Conservation (phyloP, 2,888 invertebrate genomes). For the Caenorhabditis plicata region DNA sequence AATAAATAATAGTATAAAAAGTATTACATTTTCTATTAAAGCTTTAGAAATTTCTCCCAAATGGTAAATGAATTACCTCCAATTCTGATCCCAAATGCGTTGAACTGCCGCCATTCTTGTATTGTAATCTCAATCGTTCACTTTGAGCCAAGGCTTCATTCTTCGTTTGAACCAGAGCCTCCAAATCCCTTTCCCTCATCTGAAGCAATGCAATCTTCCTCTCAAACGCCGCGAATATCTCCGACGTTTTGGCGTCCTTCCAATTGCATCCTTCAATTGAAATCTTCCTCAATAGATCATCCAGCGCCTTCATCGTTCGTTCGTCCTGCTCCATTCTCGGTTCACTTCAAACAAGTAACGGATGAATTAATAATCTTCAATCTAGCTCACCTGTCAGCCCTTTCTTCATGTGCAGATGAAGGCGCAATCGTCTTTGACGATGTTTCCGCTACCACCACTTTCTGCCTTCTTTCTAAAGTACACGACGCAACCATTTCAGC, state of each 20-base stretch:
- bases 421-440: constrained; percentile 1
- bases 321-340: constrained; percentile 7
- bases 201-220: constrained; percentile 46
- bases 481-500: constrained; percentile 49
- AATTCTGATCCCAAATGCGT: not conserved
- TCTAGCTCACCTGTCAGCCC: not conserved
- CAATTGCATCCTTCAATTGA: constrained; percentile 28
- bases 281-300: constrained; percentile 26
- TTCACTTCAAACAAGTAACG: not conserved
- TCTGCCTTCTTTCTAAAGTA: constrained; percentile 13
- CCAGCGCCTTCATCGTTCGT: constrained; percentile 16
- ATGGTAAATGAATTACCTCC: too few relatives aligned
- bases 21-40: not conserved
- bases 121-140: constrained; percentile 64
- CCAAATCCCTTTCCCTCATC: constrained; percentile 65
- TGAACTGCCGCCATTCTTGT: constrained; percentile 4
- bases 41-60: too few relatives aligned
- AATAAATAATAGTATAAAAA: not conserved
- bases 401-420: constrained; percentile 1
- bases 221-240: constrained; percentile 49
- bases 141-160: constrained; percentile 66
- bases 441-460: not conserved
- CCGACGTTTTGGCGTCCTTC: constrained; percentile 48
- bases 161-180: constrained; percentile 67
- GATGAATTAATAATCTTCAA: not conserved